phyloP scores from a whole-genome alignment of 2,888 invertebrate species.

The Apodemia zela region DNA sequence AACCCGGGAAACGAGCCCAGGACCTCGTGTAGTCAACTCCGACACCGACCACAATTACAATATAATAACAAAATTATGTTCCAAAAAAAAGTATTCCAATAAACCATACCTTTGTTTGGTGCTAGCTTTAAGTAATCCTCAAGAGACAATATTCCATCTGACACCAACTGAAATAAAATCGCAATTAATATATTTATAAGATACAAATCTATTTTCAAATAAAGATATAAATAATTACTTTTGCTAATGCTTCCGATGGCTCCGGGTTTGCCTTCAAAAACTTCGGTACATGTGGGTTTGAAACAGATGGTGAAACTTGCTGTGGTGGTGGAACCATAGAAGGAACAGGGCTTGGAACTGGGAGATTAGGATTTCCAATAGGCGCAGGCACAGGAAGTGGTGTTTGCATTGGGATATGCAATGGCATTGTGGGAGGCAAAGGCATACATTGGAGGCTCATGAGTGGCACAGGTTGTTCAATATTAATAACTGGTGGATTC shows the following conservation, averaged over 20 bases:
- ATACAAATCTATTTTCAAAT: conserved; percentile 10
- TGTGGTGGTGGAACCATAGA: conserved; percentile 44
- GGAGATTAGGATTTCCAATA: conserved; percentile 29
- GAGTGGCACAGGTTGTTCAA: conserved; percentile 32
- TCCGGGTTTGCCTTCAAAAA: conserved; percentile 30
- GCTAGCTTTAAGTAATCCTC: conserved; percentile 70
- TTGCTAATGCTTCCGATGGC: conserved; percentile 64
- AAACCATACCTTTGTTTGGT: conserved; percentile 60
- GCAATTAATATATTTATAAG: conserved; percentile 26
- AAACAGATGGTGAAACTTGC: conserved; percentile 35
- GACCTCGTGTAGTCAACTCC: too few relatives aligned
- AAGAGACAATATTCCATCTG: conserved; percentile 69
- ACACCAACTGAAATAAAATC: conserved; percentile 66
- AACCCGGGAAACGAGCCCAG: too few relatives aligned
- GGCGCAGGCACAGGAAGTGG: conserved; percentile 20
- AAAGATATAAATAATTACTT: conserved; percentile 52
- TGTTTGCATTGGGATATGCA: neutral
- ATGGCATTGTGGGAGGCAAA: neutral
- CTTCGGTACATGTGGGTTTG: conserved; percentile 17
- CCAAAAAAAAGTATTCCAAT: neutral
- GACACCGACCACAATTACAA: too few relatives aligned
- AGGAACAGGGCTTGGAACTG: conserved; percentile 23
- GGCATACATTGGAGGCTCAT: neutral
- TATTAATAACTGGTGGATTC: conserved; percentile 28
- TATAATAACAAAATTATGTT: too few relatives aligned